Base-by-base conservation (phyloP, 1,140 invertebrate species). In the Zaprionus nigranus region DNA sequence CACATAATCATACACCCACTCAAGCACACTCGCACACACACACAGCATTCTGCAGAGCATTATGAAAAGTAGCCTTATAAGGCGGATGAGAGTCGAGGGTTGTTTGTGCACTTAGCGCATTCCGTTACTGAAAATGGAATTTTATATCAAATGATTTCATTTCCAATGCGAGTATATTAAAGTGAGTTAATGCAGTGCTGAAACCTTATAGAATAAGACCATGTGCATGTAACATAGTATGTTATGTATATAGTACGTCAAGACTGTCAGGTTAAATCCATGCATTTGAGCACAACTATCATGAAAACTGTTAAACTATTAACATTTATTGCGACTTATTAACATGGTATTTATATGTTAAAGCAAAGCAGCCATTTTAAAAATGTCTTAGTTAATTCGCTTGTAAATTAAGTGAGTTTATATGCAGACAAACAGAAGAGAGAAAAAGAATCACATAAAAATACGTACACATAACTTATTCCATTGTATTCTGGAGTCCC, bases 71-170 rank as follows among this genome's bases (percentile, higher is more conserved):
- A 51, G 46, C 22, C 22, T 6, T 20, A 51, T 51, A 51, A 22
- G 46, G 17, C 46, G 7, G 20, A 22, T 12, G 20, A 2, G 22
- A 20, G 17, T 51, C 46, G 53, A 30, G 53, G 13, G 53, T 30
- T 56, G 53, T 30, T 56, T 56, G 53, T 51, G 46, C 46, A 51
- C 46, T 51, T 51, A 51, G 46, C 46, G 46, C 12, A 24, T 51
- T 51, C 20, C 20, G 9, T 12, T 22, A 20, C 22, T 22, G 17
- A 3, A 51, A 51, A 51, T 51, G 11, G 46, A 51, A 51, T 51
- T 51, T 51, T 51, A 51, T 13, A 51, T 51, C 7, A 51, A 51
- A 51, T 51, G 46, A 51, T 51, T 51, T 51, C 46, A 24, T 51
- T 51, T 51, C 20, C 12, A 13, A 1, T 20, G 22, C 38, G 20